These are phyloP conservation scores for Bembecia ichneumoniformis DNA, from an alignment of 2,888 invertebrate genomes.

Conservation along the genomic window DNA sequence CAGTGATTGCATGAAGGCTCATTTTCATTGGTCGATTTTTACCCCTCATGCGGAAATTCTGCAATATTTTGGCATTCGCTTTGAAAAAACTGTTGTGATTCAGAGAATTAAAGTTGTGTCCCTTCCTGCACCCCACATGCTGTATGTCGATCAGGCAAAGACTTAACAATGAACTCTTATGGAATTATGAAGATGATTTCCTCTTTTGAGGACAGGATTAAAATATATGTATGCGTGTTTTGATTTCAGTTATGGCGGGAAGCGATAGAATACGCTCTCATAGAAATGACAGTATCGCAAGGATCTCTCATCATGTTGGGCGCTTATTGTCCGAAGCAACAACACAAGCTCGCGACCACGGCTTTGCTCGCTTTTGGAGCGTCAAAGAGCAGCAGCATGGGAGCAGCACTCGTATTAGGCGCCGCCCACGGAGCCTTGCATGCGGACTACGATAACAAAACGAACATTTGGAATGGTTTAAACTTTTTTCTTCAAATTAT, in stretches of 20 bases:
- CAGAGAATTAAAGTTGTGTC: too few species aligned
- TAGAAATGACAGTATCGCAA: constrained; percentile 50
- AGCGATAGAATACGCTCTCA: constrained; percentile 49
- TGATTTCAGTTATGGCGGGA: constrained; percentile 52
- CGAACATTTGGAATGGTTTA: constrained; percentile 41
- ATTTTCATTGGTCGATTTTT: too few species aligned
- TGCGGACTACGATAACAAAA: constrained; percentile 40
- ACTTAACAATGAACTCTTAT: too few species aligned
- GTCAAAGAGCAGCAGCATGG: constrained; percentile 37
- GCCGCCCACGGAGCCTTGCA: constrained; percentile 46
- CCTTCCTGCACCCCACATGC: too few species aligned
- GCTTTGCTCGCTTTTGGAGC: constrained; percentile 35
- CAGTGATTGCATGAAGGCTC: too few species aligned
- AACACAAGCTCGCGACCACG: constrained; percentile 35
- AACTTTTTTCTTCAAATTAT: too few species aligned
- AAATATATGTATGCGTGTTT: neutral
- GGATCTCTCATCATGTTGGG: constrained; percentile 57
- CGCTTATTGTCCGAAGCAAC: constrained; percentile 41
- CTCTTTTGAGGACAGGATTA: too few species aligned
- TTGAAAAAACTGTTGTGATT: too few species aligned
- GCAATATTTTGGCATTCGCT: too few species aligned
- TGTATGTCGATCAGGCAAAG: too few species aligned
- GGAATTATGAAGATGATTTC: too few species aligned
- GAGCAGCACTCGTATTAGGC: constrained; percentile 38
- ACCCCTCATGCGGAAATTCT: too few species aligned